Evolutionary conservation across 2,888 invertebrate species (phyloP), one percentile per base, ranked within the genome.

Genomic region (Platynereis dumerilii): DNA sequence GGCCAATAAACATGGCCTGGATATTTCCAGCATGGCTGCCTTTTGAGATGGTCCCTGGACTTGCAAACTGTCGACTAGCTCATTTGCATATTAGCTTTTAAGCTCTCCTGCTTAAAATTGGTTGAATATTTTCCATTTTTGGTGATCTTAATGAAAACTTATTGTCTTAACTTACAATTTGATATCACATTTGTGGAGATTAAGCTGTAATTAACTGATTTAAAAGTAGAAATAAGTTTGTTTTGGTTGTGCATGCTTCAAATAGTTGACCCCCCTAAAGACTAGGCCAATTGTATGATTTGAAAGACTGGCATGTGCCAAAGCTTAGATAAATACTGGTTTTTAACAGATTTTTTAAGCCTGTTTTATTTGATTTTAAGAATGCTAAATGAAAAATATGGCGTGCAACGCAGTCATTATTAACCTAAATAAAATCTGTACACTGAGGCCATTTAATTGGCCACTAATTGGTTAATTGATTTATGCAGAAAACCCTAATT

Each of bases 41-140:
- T 52, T 52, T 22, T 22, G 24, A 22, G 52, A 22, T 22, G n/a
- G 52, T n/a, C 24, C 52, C 52, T 22, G 24, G 7, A 10, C n/a
- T 52, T 7, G 52, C n/a, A 52, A 22, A 22, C 24, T 52, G 24
- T 52, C 52, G 52, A 52, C 52, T 17, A 73, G 60, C 74, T 76
- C 72, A 76, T 76, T 76, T 76, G 76, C 76, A 76, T 76, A 75
- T 76, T 74, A 76, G 73, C 69, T 75, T 75, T 73, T 67, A 69
- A 69, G 68, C 28, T 54, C 58, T 66, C 55, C 39, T 66, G 56
- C 55, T 27, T 34, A 7, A 52, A 65, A 57, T 59, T 60, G 58
- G 29, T n/a, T 22, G 20, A 22, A 27, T 42, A 39, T 52, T 60
- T 26, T 2, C 1, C 1, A 15, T 57, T 48, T 62, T 29, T 60